A percentile compares a stretch with the other conserved stretches of the same genome.
Evolutionary conservation across 2,888 invertebrate species (phyloP).

Genomic region (Melanotus villosus): DNA sequence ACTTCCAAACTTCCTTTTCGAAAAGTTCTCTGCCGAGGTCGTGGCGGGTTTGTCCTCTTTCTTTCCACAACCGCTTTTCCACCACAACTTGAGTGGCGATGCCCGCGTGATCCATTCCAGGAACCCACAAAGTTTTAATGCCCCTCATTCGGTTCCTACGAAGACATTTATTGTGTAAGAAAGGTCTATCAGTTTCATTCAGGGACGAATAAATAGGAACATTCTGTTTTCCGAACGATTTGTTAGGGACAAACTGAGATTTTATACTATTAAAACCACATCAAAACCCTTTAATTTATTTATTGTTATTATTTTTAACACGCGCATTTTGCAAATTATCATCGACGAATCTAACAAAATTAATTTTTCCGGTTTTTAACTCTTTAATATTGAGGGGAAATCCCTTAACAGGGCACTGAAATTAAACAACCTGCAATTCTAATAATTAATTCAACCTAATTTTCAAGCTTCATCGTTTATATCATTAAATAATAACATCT

Average conservation of each 20-base stretch:
- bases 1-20: conserved; percentile 93
- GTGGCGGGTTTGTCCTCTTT: conserved; percentile 88
- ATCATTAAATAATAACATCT: too few relatives aligned
- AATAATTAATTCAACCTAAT: too few relatives aligned
- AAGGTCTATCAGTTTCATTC: not conserved
- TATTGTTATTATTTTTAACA: too few relatives aligned
- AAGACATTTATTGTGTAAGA: conserved; percentile 37
- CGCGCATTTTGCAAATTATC: too few relatives aligned
- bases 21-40: conserved; percentile 96
- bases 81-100: conserved; percentile 99
- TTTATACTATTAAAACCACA: too few relatives aligned
- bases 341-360: too few relatives aligned
- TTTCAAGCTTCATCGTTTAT: too few relatives aligned
- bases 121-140: conserved; percentile 93
- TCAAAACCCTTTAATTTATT: too few relatives aligned
- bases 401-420: too few relatives aligned
- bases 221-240: not conserved
- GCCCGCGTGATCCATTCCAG: conserved; percentile 99
- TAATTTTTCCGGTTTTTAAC: too few relatives aligned
- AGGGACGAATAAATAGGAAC: not conserved
- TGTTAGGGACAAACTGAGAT: not conserved
- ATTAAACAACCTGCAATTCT: too few relatives aligned
- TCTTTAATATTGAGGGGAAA: too few relatives aligned
- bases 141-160: conserved; percentile 94
- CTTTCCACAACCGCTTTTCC: conserved; percentile 94